Conservation (phyloP, 2,888 invertebrate genomes). For the Nowickia ferox region DNA sequence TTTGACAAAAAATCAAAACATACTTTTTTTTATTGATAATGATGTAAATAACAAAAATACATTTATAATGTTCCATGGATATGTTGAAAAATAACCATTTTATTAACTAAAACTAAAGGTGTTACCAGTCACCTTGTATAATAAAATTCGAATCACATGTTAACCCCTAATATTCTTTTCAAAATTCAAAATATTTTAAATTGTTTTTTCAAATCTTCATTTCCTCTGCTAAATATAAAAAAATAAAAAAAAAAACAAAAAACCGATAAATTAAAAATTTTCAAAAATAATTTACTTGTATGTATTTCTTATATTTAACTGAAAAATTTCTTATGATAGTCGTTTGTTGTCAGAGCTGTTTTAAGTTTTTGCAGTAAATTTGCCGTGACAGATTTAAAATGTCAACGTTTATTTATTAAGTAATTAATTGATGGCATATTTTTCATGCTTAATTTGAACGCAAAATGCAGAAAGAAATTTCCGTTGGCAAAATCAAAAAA, state of each 20-base stretch:
- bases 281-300: background rate
- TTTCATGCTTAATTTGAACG: conserved; percentile 57
- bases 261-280: background rate
- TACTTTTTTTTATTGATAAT: too few relatives aligned
- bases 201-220: background rate
- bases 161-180: too few relatives aligned
- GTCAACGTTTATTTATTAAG: conserved; percentile 72
- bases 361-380: conserved; percentile 69
- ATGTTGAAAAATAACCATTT: too few relatives aligned
- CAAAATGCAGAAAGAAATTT: conserved; percentile 29
- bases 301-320: too few relatives aligned
- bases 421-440: conserved; percentile 71
- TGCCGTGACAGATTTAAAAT: conserved; percentile 69
- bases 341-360: conserved; percentile 40
- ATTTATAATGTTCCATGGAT: too few relatives aligned
- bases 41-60: too few relatives aligned
- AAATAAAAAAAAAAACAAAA: too few relatives aligned
- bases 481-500: conserved; percentile 44
- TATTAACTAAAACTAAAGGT: too few relatives aligned
- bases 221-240: conserved; percentile 10
- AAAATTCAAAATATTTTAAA: background rate
- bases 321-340: conserved; percentile 53
- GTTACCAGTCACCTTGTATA: too few relatives aligned
- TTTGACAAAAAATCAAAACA: too few relatives aligned
- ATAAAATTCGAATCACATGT: background rate